Conservation (phyloP, 1,140 invertebrate species). For the Drosophila repleta region DNA sequence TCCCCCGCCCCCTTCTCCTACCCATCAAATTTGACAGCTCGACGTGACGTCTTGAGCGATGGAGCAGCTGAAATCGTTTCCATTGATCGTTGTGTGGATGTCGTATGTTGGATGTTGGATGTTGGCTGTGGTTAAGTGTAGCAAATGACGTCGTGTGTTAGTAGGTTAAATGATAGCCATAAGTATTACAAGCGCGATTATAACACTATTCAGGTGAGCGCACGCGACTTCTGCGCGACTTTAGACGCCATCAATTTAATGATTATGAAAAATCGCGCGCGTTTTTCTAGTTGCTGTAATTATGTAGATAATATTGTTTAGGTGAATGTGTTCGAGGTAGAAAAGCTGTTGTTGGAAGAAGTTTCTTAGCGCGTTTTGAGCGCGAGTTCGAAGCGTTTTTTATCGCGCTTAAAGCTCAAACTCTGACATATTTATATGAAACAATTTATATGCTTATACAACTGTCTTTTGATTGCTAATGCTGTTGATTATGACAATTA, state of each 20-base stretch:
- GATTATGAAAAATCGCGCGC: background rate
- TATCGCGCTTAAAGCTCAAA: too few species aligned
- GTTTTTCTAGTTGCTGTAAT: conserved; percentile 2
- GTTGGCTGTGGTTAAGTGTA: conserved; percentile 39
- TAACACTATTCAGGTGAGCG: conserved; percentile 33
- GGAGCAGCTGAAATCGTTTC: conserved; percentile 13
- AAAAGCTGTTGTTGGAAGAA: too few species aligned
- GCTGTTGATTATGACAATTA: too few species aligned
- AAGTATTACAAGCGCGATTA: conserved; percentile 40
- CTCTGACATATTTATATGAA: too few species aligned
- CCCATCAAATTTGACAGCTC: conserved; percentile 29
- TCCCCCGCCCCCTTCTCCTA: conserved; percentile 5
- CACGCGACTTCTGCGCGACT: conserved; percentile 24
- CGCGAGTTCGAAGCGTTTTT: too few species aligned
- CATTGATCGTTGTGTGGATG: conserved; percentile 29
- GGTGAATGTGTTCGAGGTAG: too few species aligned
- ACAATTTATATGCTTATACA: too few species aligned
- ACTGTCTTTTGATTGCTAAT: too few species aligned
- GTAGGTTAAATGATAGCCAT: conserved; percentile 63
- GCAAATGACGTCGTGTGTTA: conserved; percentile 48
- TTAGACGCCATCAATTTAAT: background rate
- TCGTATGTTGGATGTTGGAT: conserved; percentile 15
- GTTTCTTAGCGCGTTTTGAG: too few species aligned
- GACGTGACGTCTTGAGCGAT: conserved; percentile 55
- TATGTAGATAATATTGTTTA: background rate